Conservation (phyloP, 2,113 vertebrate species). For the Eulemur rufifrons region DNA sequence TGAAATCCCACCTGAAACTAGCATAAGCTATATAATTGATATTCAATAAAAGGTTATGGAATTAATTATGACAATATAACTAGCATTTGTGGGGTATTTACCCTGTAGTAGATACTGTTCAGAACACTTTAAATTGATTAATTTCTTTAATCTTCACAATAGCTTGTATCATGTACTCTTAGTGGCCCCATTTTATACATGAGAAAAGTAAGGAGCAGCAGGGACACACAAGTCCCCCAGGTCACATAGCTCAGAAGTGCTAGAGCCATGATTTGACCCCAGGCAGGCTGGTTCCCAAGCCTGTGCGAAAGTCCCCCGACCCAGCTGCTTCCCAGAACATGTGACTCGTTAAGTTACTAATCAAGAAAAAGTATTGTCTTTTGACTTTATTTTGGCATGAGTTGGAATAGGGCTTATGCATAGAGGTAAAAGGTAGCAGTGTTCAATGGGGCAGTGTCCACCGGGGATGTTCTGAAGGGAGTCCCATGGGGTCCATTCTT, state of each 20-base stretch:
- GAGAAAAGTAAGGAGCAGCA: not conserved
- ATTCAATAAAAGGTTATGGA: not conserved
- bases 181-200: not conserved
- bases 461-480: not conserved
- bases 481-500: not conserved
- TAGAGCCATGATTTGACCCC: not conserved
- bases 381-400: not conserved
- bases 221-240: not conserved
- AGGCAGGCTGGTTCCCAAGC: not conserved
- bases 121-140: not conserved
- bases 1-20: not conserved
- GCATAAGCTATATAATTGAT: not conserved
- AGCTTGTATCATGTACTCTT: not conserved
- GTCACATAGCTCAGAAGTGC: not conserved
- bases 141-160: not conserved
- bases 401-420: not conserved
- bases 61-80: not conserved
- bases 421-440: not conserved
- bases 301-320: not conserved
- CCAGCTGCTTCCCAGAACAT: not conserved
- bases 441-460: not conserved
- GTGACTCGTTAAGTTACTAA: not conserved
- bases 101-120: not conserved
- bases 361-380: not conserved
- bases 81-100: not conserved